These are phyloP conservation scores for Apamea monoglypha DNA, from an alignment of 2,888 invertebrate species.

Conservation along the genomic window DNA sequence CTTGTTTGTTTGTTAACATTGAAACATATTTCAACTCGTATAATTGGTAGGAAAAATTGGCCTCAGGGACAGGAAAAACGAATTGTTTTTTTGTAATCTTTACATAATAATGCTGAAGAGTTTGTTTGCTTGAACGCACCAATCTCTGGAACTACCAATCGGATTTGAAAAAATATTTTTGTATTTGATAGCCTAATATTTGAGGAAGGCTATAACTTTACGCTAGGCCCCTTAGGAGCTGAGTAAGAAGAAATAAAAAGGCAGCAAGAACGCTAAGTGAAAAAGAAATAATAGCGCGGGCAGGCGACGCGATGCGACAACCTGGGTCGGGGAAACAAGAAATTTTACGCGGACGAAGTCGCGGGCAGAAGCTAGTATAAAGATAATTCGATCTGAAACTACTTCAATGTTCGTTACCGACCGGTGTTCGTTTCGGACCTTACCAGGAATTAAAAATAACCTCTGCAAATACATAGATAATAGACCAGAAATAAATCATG, in stretches of 20 bases:
- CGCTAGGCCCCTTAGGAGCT: rapidly evolving
- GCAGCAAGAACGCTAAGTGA: neutral
- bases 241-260: neutral
- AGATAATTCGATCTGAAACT: neutral
- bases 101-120: neutral
- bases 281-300: neutral
- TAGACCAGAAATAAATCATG: neutral
- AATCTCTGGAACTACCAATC: neutral
- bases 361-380: neutral
- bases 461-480: neutral
- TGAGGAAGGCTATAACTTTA: neutral
- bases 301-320: neutral
- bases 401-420: too few species aligned
- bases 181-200: neutral
- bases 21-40: neutral
- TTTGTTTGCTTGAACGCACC: neutral
- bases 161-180: neutral
- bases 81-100: neutral
- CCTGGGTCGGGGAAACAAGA: neutral
- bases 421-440: too few species aligned
- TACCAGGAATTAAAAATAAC: neutral
- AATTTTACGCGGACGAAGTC: too few species aligned
- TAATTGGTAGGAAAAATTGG: neutral
- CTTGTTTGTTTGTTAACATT: neutral
- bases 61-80: neutral